Percentiles rank a stretch among this genome's conserved stretches.
Conservation (phyloP, 2,797 vertebrate genomes). For the Sylvilagus floridanus region DNA sequence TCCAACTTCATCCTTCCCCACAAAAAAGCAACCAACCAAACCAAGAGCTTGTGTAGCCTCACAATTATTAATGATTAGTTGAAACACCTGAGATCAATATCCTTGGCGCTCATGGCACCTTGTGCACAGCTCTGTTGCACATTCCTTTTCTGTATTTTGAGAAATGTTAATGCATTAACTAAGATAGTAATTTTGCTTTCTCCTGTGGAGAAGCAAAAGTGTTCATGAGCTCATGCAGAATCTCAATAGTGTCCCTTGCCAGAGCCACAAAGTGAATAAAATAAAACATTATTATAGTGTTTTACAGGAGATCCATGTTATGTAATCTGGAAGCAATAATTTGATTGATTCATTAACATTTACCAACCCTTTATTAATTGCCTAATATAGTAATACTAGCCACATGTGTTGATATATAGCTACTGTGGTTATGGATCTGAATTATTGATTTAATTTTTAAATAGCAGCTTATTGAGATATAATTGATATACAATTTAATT, state of each 20-base stretch:
- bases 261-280: conserved; percentile 48
- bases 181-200: background rate
- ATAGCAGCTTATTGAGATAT: conserved; percentile 27
- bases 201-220: background rate
- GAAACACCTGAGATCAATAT: background rate
- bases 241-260: conserved; percentile 43
- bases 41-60: background rate
- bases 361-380: conserved; percentile 44
- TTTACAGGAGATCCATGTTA: conserved; percentile 34
- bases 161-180: background rate
- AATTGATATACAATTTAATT: background rate
- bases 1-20: background rate
- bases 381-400: background rate
- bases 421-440: background rate
- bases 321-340: conserved; percentile 9
- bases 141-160: background rate
- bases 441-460: conserved; percentile 51
- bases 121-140: background rate
- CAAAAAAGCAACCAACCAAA: background rate
- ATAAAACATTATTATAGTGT: conserved; percentile 32
- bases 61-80: background rate
- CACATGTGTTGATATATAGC: background rate
- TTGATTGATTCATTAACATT: conserved; percentile 33
- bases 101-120: background rate
- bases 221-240: background rate